Percentiles rank a stretch among this genome's conserved stretches.
Evolutionary conservation across 1,140 invertebrate species (phyloP).

Genomic region (Brachionus asplanchnoidis): DNA sequence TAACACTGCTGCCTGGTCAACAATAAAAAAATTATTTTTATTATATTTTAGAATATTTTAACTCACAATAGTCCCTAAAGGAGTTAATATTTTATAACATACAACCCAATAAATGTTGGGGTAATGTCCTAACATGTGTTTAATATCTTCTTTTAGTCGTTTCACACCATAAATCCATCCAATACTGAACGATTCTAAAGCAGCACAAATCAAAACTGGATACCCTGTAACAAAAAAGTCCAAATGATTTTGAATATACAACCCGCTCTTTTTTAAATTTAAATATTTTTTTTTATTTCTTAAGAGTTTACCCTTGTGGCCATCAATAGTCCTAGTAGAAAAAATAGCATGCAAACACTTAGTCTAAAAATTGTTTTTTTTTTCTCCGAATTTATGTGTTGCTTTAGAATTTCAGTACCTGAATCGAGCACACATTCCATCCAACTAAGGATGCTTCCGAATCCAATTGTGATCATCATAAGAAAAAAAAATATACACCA

Average conservation of each 20-base stretch:
- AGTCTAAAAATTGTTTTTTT: slow-evolving; percentile 8
- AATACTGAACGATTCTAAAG: slow-evolving; percentile 11
- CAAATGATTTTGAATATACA: slow-evolving; percentile 27
- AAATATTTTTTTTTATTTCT: background rate
- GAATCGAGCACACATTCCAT: slow-evolving; percentile 37
- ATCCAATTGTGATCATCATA: slow-evolving; percentile 87
- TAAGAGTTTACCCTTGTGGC: background rate
- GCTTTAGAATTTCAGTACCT: slow-evolving; percentile 20
- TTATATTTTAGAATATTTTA: background rate
- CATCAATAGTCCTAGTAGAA: slow-evolving; percentile 18
- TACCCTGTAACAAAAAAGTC: slow-evolving; percentile 23
- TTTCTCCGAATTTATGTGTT: slow-evolving; percentile 10
- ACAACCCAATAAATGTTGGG: slow-evolving; percentile 22
- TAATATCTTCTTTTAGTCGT: slow-evolving; percentile 14
- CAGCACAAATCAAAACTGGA: slow-evolving; percentile 22
- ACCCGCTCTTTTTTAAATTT: slow-evolving; percentile 27
- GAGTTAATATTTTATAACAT: slow-evolving; percentile 36
- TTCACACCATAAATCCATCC: slow-evolving; percentile 26
- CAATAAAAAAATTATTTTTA: background rate
- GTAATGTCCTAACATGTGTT: slow-evolving; percentile 24
- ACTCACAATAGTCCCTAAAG: background rate
- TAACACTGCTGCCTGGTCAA: background rate
- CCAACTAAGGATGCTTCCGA: slow-evolving; percentile 48
- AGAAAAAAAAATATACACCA: slow-evolving; percentile 96
- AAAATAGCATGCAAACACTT: slow-evolving; percentile 27